Evolutionary conservation across 2,888 invertebrate genomes (phyloP).

Genomic region (Drosophila trichaetosa): DNA sequence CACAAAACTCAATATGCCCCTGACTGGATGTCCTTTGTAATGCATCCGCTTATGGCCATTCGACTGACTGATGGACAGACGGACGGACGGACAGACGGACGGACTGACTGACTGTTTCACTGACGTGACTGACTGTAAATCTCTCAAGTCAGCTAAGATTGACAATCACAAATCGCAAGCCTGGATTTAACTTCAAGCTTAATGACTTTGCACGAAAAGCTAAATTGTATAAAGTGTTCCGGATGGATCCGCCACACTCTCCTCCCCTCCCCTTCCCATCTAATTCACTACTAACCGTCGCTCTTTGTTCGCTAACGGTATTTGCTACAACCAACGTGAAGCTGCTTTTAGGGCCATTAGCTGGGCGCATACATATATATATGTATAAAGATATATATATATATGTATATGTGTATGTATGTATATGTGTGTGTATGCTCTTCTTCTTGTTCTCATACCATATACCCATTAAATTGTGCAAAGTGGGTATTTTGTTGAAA

Average conservation of each 20-base stretch:
- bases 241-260: not conserved
- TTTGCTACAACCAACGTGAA: conserved; percentile 63
- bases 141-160: conserved; percentile 49
- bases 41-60: conserved; percentile 70
- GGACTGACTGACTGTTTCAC: conserved; percentile 22
- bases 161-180: conserved; percentile 41
- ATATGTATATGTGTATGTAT: not conserved
- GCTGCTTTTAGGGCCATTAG: conserved; percentile 64
- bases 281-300: not conserved
- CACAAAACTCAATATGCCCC: conserved; percentile 73
- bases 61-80: conserved; percentile 27
- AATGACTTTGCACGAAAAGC: conserved; percentile 76
- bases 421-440: not conserved
- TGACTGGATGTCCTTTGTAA: conserved; percentile 76
- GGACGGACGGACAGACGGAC: conserved; percentile 13
- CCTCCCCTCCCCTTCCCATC: not conserved
- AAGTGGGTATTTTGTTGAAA: not conserved
- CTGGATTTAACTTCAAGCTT: conserved; percentile 67
- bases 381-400: not conserved
- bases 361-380: not conserved
- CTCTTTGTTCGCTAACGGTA: conserved; percentile 27
- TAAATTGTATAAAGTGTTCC: conserved; percentile 69
- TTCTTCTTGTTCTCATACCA: not conserved
- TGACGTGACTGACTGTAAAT: conserved; percentile 56
- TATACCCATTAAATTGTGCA: not conserved